Evolutionary conservation across 2,888 invertebrate genomes (phyloP).

Genomic region (Hyposoter dolosus): DNA sequence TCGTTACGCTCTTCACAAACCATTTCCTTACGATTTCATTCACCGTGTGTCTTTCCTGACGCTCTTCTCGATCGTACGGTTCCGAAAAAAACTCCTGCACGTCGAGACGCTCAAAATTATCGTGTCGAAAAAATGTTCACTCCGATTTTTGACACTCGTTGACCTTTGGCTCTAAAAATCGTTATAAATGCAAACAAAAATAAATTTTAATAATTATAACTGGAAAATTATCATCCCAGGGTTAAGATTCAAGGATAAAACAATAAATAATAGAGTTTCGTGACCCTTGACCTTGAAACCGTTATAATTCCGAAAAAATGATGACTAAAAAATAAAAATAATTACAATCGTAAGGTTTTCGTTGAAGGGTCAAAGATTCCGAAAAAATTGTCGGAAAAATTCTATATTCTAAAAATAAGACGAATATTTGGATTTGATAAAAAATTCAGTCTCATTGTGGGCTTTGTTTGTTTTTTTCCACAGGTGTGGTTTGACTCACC

Average conservation of each 20-base stretch:
- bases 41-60: neutral
- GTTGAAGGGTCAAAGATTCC: neutral
- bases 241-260: no score
- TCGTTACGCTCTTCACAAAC: neutral
- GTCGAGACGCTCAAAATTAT: neutral
- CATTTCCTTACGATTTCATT: neutral
- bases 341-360: neutral
- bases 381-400: conserved; percentile 1
- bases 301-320: no score
- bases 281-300: no score
- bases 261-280: no score
- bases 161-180: no score
- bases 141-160: no score
- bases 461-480: conserved; percentile 75
- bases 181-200: no score
- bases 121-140: neutral
- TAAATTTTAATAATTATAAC: no score
- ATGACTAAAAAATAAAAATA: no score
- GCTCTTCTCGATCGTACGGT: neutral
- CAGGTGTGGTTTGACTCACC: conserved; percentile 89
- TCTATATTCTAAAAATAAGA: neutral
- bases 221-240: no score
- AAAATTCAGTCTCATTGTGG: neutral
- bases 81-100: neutral
- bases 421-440: neutral